Evolutionary conservation across 2,797 vertebrate species (phyloP).

Genomic region (Anomalospiza imberbis): DNA sequence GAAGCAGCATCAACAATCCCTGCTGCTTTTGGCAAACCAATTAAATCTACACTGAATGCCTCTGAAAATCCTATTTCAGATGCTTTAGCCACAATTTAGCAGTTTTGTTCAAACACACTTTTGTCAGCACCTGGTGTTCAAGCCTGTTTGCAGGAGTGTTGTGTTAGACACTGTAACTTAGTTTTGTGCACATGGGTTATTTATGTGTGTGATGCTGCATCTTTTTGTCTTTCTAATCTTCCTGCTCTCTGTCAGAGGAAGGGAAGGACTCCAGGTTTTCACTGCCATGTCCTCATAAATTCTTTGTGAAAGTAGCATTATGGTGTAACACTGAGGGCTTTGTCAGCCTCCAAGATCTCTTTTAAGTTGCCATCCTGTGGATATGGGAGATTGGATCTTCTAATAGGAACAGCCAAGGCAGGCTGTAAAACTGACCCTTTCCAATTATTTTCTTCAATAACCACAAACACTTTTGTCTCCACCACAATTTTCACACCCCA

Average conservation of each 20-base stretch:
- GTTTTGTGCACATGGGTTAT: neutral
- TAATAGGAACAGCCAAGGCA: neutral
- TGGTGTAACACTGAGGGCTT: neutral
- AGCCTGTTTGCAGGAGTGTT: neutral
- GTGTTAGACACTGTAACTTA: neutral
- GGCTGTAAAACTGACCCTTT: neutral
- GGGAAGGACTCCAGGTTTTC: neutral
- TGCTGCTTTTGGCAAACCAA: neutral
- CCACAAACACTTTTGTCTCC: neutral
- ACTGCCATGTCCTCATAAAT: neutral
- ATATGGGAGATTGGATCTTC: neutral
- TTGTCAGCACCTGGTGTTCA: neutral
- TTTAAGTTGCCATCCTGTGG: neutral
- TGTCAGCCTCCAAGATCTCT: neutral
- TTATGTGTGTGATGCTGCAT: neutral
- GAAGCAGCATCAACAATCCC: neutral
- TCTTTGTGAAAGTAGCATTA: neutral
- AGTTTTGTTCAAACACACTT: neutral
- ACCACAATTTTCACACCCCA: neutral
- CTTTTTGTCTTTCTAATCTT: neutral
- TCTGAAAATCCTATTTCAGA: neutral
- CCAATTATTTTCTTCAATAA: conserved; percentile 16
- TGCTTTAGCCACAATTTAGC: neutral
- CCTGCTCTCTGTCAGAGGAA: neutral
- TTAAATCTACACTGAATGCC: neutral